Percentiles rank a stretch among this genome's conserved stretches.
Evolutionary conservation across 2,797 vertebrate species (phyloP).

Genomic region (Phataginus tricuspis): DNA sequence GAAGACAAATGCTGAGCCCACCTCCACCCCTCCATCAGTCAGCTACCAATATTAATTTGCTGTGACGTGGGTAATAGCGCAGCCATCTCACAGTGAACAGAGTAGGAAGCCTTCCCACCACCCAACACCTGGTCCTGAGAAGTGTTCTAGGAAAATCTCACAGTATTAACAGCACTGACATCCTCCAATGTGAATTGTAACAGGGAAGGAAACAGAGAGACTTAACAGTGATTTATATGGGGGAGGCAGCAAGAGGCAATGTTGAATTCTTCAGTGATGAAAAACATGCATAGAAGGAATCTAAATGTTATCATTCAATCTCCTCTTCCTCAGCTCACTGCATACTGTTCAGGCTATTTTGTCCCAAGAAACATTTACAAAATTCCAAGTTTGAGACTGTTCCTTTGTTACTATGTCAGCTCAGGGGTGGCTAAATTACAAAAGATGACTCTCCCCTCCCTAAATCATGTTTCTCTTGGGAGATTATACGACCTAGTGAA

Average conservation of each 20-base stretch:
- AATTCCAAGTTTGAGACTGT: not conserved
- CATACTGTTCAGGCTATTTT: not conserved
- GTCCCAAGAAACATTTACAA: not conserved
- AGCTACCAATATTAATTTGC: conserved; percentile 69
- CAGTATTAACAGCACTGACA: not conserved
- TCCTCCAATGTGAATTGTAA: not conserved
- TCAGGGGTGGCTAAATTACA: not conserved
- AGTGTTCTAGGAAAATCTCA: not conserved
- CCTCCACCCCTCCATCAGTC: conserved; percentile 58
- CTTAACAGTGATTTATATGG: not conserved
- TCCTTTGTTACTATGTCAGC: not conserved
- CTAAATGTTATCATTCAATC: not conserved
- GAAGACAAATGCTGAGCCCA: conserved; percentile 40
- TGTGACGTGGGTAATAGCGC: not conserved
- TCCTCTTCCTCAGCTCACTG: not conserved
- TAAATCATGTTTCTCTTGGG: not conserved
- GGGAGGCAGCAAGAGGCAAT: not conserved
- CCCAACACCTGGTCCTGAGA: not conserved
- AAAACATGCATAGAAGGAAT: not conserved
- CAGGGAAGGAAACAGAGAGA: not conserved
- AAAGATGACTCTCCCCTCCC: not conserved
- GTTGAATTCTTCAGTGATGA: not conserved
- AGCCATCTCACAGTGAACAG: conserved; percentile 53
- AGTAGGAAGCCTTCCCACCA: conserved; percentile 55
- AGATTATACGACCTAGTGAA: not conserved